Percentiles rank a stretch among this genome's conserved stretches.
Evolutionary conservation across 2,113 vertebrate genomes (phyloP).

Genomic region (Rutilus rutilus): DNA sequence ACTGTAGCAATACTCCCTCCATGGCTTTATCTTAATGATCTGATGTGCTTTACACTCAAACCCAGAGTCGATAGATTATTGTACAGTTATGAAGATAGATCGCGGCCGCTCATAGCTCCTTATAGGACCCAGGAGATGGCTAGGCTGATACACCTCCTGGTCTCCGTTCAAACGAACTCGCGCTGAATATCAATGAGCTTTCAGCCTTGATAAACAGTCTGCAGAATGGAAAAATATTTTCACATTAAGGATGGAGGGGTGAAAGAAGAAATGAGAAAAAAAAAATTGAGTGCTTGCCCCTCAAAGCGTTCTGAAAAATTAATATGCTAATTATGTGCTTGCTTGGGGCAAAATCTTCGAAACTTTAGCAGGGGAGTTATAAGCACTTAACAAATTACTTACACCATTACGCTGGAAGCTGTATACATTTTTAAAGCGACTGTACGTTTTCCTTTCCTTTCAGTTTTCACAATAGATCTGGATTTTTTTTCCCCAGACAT

Average conservation of each 20-base stretch:
- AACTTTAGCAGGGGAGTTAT: conserved; percentile 72
- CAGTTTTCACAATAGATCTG: conserved; percentile 60
- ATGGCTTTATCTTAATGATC: conserved; percentile 62
- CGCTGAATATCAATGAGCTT: conserved; percentile 56
- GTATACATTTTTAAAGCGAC: conserved; percentile 69
- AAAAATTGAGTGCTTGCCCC: conserved; percentile 63
- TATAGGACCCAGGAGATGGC: conserved; percentile 61
- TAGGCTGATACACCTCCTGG: conserved; percentile 55
- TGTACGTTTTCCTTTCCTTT: conserved; percentile 49
- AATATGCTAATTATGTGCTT: conserved; percentile 71
- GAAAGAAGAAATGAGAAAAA: conserved; percentile 46
- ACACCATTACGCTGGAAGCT: conserved; percentile 70
- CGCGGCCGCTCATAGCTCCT: conserved; percentile 56
- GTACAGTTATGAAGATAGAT: conserved; percentile 66
- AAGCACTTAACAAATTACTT: conserved; percentile 74
- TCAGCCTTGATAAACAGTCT: conserved; percentile 61
- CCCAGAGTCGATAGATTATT: conserved; percentile 60
- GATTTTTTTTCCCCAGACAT: conserved; percentile 55
- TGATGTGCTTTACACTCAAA: conserved; percentile 57
- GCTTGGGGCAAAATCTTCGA: conserved; percentile 67
- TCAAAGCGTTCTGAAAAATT: conserved; percentile 72
- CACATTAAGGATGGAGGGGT: conserved; percentile 58
- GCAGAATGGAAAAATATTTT: conserved; percentile 64
- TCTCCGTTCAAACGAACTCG: conserved; percentile 37
- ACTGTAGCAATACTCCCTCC: conserved; percentile 51